A percentile compares a stretch with the other conserved stretches of the same genome.
phyloP scores from a whole-genome alignment of 2,888 invertebrate species.

The Maniola hyperantus region DNA sequence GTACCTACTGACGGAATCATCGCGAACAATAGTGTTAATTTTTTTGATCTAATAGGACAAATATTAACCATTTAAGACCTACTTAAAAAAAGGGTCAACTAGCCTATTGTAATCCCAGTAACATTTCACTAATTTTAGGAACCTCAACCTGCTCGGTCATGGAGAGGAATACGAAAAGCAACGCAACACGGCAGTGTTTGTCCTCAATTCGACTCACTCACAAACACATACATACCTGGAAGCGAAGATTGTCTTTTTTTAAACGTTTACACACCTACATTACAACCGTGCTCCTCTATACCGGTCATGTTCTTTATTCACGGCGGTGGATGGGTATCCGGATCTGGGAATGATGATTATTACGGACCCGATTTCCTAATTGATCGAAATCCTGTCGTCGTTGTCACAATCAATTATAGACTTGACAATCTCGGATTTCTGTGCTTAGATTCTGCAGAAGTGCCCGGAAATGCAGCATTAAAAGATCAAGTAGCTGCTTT shows the following conservation, averaged over 20 bases:
- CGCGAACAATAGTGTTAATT: too few species aligned
- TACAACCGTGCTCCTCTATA: slow-evolving; percentile 42
- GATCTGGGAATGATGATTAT: slow-evolving; percentile 52
- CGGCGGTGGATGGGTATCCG: slow-evolving; percentile 54
- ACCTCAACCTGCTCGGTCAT: background rate
- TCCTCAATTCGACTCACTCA: background rate
- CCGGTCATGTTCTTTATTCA: slow-evolving; percentile 62
- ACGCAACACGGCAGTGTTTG: background rate
- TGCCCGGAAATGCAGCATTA: slow-evolving; percentile 61
- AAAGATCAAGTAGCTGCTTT: slow-evolving; percentile 62
- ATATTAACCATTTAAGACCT: too few species aligned
- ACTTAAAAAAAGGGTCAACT: too few species aligned
- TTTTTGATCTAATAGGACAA: too few species aligned
- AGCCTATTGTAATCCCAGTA: background rate
- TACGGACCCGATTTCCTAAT: slow-evolving; percentile 59
- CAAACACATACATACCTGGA: background rate
- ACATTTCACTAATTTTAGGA: background rate
- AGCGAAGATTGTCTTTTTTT: slow-evolving; percentile 12
- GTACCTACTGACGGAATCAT: too few species aligned
- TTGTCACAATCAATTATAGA: slow-evolving; percentile 61
- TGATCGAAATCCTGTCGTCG: slow-evolving; percentile 51
- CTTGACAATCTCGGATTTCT: slow-evolving; percentile 58
- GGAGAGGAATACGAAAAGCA: slow-evolving; percentile 4
- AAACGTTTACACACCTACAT: slow-evolving; percentile 49
- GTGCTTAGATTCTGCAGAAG: slow-evolving; percentile 52